Conservation (phyloP, 1,140 invertebrate species). For the Drosophila takahashii region DNA sequence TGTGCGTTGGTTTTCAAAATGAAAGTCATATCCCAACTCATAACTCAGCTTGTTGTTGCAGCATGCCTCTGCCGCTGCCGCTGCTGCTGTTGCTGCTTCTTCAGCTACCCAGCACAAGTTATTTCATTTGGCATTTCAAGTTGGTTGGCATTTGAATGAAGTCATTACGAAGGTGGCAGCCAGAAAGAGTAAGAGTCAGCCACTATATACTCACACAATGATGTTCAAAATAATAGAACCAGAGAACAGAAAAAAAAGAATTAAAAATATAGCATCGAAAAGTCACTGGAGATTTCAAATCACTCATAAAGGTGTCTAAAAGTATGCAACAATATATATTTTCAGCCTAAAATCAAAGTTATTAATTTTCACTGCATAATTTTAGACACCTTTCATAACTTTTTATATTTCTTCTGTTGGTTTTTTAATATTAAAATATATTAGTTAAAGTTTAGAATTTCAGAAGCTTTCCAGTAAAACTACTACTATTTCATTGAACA, state of each 20-base stretch:
- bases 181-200: conserved; percentile 49
- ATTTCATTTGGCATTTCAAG: conserved; percentile 82
- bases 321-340: too few relatives aligned
- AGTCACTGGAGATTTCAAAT: too few relatives aligned
- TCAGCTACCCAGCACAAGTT: conserved; percentile 63
- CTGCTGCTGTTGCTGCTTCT: conserved; percentile 15
- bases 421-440: too few relatives aligned
- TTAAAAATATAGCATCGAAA: too few relatives aligned
- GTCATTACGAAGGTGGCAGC: conserved; percentile 74
- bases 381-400: too few relatives aligned
- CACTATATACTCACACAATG: conserved; percentile 46
- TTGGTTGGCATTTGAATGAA: conserved; percentile 81
- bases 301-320: too few relatives aligned
- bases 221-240: neutral
- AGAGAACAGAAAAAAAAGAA: neutral
- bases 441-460: too few relatives aligned
- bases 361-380: too few relatives aligned
- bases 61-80: conserved; percentile 23
- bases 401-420: too few relatives aligned
- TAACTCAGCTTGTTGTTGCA: conserved; percentile 76
- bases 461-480: too few relatives aligned
- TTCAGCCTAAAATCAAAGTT: too few relatives aligned
- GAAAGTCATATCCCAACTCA: conserved; percentile 82
- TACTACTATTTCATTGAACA: neutral
- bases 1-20: conserved; percentile 72